Base-by-base conservation (phyloP, 2,797 vertebrate genomes). In the Myioborus melanocephalus region DNA sequence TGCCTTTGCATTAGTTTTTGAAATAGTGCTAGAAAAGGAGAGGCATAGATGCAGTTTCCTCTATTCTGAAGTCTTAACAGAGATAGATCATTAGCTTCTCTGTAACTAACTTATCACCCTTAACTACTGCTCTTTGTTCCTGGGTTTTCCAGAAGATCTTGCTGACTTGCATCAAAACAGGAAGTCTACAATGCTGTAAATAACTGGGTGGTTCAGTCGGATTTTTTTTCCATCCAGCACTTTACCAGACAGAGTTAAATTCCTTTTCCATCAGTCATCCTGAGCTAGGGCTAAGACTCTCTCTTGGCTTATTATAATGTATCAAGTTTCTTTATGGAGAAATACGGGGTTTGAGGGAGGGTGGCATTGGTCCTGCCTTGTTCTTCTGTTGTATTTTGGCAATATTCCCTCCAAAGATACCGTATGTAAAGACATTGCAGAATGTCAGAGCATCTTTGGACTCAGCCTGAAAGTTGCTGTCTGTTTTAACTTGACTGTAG, bases 121-220 rank as follows among this genome's bases (percentile, higher is more conserved):
- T 92, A 88, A 90, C 61, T 86, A 61, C 79, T 93, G 84, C 55
- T 96, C 94, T 82, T 91, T 94, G 50, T 93, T 94, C 82, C 75
- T 86, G 61, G 41, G 34, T 90, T 91, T 92, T 94, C 87, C 66
- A 94, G 83, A 86, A 92, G 72, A 72, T 91, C 89, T 93, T 92
- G 79, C 87, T 94, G 92, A 91, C 86, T 95, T 87, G 80, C 80
- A 93, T 90, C 89, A 88, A 92, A 87, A 73, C 89, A 96, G 91
- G 91, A 95, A 96, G 73, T 83, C 72, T 94, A 82, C 85, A 90
- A 56, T 87, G 73, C 88, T 94, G 83, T 94, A 93, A 94, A 92
- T 95, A 89, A 93, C 44, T 84, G 55, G 35, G 55, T 94, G 87
- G 35, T 91, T 94, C 77, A 57, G 14, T 72, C 60, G 89, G 18